These are phyloP conservation scores for Xyrauchen texanus DNA, from an alignment of 2,113 vertebrate genomes.

Conservation along the genomic window DNA sequence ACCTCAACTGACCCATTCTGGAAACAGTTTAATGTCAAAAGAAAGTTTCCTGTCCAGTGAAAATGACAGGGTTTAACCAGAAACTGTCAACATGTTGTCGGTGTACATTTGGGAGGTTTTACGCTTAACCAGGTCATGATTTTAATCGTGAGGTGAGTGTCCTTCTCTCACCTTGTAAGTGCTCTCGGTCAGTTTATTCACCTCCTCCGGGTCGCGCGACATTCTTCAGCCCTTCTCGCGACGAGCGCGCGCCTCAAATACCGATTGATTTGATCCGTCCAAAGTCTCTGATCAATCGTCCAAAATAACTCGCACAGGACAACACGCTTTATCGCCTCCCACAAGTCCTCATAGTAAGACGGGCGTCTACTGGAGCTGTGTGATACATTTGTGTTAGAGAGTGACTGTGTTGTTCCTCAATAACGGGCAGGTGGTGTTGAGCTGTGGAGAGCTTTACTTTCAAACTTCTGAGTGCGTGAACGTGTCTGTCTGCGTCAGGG, in stretches of 20 bases:
- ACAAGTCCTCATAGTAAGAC: slow-evolving; percentile 61
- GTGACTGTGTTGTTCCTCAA: not conserved
- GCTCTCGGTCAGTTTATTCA: slow-evolving; percentile 89
- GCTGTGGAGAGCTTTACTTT: slow-evolving; percentile 63
- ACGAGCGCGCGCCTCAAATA: not conserved
- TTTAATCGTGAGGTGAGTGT: not conserved
- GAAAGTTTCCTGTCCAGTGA: not conserved
- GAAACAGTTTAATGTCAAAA: not conserved
- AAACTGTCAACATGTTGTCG: not conserved
- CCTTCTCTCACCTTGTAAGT: slow-evolving; percentile 85
- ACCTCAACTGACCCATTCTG: not conserved
- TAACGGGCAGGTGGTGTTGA: not conserved
- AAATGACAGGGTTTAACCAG: not conserved
- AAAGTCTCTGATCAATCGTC: slow-evolving; percentile 4
- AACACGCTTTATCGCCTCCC: slow-evolving; percentile 49
- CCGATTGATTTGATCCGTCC: not conserved
- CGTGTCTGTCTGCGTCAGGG: slow-evolving; percentile 42
- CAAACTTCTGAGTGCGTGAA: slow-evolving; percentile 69
- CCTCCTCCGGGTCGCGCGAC: slow-evolving; percentile 88
- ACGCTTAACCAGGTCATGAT: not conserved
- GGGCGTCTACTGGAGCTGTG: not conserved
- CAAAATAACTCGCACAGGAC: slow-evolving; percentile 12
- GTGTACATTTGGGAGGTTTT: too few species aligned
- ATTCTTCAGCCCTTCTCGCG: slow-evolving; percentile 66
- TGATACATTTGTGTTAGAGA: not conserved